phyloP scores from a whole-genome alignment of 2,888 invertebrate genomes.

The Syrista parreyssii region DNA sequence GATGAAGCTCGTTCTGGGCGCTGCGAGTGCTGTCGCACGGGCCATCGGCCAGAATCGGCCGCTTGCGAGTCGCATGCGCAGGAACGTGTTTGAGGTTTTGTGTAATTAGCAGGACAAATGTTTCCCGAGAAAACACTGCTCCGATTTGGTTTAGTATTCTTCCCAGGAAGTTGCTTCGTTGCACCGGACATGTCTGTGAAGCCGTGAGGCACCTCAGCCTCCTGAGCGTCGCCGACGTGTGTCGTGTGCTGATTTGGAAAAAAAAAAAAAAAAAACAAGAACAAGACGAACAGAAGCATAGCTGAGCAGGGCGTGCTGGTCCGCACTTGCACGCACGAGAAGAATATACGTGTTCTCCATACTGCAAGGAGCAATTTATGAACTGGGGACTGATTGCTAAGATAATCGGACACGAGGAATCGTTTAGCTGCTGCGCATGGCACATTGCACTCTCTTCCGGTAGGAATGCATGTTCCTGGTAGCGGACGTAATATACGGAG shows the following conservation, averaged over 20 bases:
- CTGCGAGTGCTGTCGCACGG: too few species aligned
- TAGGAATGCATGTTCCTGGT: constrained; percentile 41
- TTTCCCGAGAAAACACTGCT: constrained; percentile 1
- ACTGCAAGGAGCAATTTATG: constrained; percentile 18
- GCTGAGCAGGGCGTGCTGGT: too few species aligned
- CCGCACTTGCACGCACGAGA: neutral
- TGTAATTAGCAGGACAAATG: constrained; percentile 8
- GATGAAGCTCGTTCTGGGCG: too few species aligned
- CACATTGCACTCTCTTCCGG: constrained; percentile 43
- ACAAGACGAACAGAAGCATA: too few species aligned
- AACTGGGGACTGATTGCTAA: constrained; percentile 56
- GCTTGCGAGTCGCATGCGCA: neutral
- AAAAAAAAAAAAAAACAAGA: too few species aligned
- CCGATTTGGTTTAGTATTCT: constrained; percentile 4
- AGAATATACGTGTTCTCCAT: neutral
- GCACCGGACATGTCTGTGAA: too few species aligned
- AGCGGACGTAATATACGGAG: constrained; percentile 58
- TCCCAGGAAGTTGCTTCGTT: neutral
- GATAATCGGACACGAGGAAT: constrained; percentile 61
- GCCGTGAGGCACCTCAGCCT: too few species aligned
- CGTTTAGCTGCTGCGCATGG: constrained; percentile 51
- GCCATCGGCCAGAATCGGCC: too few species aligned
- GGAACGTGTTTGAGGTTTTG: constrained; percentile 11
- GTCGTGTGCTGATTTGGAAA: too few species aligned
- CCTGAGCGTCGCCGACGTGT: too few species aligned